These are phyloP conservation scores for Holothuria glaberrima DNA, from an alignment of 35 echinoderm and acorn worm genomes.

Conservation along the genomic window DNA sequence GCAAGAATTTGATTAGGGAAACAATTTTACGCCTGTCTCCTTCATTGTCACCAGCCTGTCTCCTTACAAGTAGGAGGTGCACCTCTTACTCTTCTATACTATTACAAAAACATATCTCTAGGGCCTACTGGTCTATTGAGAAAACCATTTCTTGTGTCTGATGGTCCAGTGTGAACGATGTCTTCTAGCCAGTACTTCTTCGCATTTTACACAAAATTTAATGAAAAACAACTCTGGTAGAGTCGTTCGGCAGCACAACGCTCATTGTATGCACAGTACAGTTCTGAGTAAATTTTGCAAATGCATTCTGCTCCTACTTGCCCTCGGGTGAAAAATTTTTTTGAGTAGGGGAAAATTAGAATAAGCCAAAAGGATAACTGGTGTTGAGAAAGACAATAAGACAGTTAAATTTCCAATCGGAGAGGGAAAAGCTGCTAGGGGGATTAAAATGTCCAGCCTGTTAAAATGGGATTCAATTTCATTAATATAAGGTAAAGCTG, in stretches of 20 bases:
- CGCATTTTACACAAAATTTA: neutral
- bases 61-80: conserved; percentile 7
- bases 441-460: neutral
- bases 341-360: neutral
- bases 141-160: neutral
- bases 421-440: neutral
- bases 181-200: neutral
- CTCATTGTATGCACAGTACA: neutral
- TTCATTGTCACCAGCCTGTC: conserved; percentile 20
- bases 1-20: conserved; percentile 31
- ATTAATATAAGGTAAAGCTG: conserved; percentile 24
- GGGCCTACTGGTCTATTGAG: conserved; percentile 6
- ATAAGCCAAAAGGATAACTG: neutral
- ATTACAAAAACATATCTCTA: neutral
- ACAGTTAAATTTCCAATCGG: neutral
- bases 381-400: neutral
- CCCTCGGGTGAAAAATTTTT: neutral
- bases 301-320: neutral
- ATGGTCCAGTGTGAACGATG: neutral
- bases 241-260: neutral
- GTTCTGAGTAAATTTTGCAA: neutral
- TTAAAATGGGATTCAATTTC: conserved; percentile 10
- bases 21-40: conserved; percentile 9
- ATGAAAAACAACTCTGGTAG: neutral
- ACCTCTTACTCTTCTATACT: neutral